Evolutionary conservation across 2,888 invertebrate genomes (phyloP), one percentile per base, ranked within the genome.

Genomic region (Diploptera punctata): DNA sequence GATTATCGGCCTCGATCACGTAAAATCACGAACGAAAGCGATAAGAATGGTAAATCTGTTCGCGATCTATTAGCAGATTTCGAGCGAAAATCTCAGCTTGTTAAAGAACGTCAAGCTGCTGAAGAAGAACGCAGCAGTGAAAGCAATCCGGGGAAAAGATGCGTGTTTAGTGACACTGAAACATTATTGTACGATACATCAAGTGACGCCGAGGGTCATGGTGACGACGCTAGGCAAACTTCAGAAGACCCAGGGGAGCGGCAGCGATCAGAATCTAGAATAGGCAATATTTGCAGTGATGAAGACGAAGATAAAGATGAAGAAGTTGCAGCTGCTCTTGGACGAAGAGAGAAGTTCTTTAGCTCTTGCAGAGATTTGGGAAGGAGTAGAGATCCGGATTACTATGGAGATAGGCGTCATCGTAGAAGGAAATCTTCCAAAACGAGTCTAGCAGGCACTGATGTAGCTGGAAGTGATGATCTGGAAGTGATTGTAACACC

Each of bases 91-190:
- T 83, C 84, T 0, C 81, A 81, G 61, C 78, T 81, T 38, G 79
- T 79, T 1, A 79, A 80, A 49, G 80, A 81, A 26, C 75, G 77
- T 19, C 76, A 78, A 3, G 79, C 78, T 21, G 77, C 79, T 1
- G 80, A 80, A 9, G 81, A 82, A n/a, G 76, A 79, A 10, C 71
- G 75, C 24, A 81, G 77, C 52, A 61, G 61, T 16, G 77, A 78
- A 26, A 80, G 80, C 61, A 74, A 71, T 9, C 72, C 75, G 5
- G 77, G 77, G 3, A 78, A 78, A 70, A 80, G 83, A 0, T 82
- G 81, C 16, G 84, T 84, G 0, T 82, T 83, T 70, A 84, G 84
- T 76, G 85, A 86, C 72, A 83, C 84, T 2, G 85, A 86, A 77
- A 83, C 84, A 1, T 75, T 85, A 18, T 78, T 84, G 0, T 85